phyloP scores from a whole-genome alignment of 2,797 vertebrate species.

The Lepilemur septentrionalis region DNA sequence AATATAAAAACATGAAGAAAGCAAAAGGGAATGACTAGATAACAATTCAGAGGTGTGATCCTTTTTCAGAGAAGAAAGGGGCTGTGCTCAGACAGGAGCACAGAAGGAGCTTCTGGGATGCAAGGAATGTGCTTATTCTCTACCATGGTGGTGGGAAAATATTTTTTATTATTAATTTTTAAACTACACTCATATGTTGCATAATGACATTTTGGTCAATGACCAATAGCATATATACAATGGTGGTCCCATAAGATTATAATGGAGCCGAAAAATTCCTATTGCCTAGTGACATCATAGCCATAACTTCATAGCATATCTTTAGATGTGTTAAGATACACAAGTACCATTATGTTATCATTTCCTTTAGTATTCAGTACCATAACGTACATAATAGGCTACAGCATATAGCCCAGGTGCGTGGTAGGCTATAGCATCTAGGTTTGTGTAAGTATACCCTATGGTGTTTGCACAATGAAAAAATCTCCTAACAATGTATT shows the following conservation, averaged over 20 bases:
- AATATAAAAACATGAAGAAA: not conserved
- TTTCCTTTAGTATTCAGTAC: too few species aligned
- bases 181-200: not conserved
- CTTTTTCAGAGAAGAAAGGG: not conserved
- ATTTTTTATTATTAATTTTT: not conserved
- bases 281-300: too few species aligned
- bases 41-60: not conserved
- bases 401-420: not conserved
- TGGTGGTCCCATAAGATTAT: too few species aligned
- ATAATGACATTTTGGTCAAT: not conserved
- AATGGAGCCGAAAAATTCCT: too few species aligned
- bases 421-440: not conserved
- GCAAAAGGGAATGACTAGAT: not conserved
- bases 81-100: not conserved
- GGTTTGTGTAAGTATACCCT: not conserved
- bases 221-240: not conserved
- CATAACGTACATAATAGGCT: not conserved
- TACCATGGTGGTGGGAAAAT: not conserved
- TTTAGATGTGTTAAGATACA: too few species aligned
- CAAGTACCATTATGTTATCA: too few species aligned
- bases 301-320: too few species aligned
- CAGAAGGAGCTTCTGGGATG: rapidly evolving
- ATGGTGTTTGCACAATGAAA: not conserved
- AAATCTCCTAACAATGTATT: not conserved
- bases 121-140: not conserved